Conservation (phyloP, 35 echinoderm and acorn worm species). For the Hemicentrotus pulcherrimus region DNA sequence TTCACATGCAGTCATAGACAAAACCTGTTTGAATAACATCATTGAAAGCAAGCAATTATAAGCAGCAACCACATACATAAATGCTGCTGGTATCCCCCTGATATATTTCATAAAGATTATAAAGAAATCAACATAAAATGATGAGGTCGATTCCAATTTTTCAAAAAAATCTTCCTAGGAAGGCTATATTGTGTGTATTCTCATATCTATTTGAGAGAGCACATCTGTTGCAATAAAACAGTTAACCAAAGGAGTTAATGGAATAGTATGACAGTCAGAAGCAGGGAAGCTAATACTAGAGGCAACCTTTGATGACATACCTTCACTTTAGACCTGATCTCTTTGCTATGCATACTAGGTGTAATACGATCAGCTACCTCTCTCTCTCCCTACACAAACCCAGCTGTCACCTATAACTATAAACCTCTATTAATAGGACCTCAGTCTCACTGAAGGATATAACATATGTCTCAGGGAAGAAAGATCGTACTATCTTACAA, state of each 20-base stretch:
- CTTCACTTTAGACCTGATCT: background rate
- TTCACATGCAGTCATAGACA: background rate
- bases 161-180: too few relatives aligned
- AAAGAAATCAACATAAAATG: too few relatives aligned
- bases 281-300: background rate
- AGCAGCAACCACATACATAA: background rate
- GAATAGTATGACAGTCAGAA: background rate
- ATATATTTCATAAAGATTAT: too few relatives aligned
- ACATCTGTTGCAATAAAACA: too few relatives aligned
- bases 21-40: background rate
- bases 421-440: background rate
- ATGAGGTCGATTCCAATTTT: too few relatives aligned
- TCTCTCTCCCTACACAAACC: slow-evolving; percentile 8
- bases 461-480: background rate
- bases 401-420: background rate
- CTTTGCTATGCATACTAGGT: background rate
- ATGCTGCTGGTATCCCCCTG: background rate
- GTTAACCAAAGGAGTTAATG: background rate
- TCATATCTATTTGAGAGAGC: too few relatives aligned
- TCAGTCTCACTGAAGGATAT: background rate
- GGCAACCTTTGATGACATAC: background rate
- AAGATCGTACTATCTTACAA: background rate
- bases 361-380: background rate
- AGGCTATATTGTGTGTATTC: too few relatives aligned
- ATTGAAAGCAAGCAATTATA: background rate